phyloP scores from a whole-genome alignment of 1,140 invertebrate genomes.

The Colletes gigas region DNA sequence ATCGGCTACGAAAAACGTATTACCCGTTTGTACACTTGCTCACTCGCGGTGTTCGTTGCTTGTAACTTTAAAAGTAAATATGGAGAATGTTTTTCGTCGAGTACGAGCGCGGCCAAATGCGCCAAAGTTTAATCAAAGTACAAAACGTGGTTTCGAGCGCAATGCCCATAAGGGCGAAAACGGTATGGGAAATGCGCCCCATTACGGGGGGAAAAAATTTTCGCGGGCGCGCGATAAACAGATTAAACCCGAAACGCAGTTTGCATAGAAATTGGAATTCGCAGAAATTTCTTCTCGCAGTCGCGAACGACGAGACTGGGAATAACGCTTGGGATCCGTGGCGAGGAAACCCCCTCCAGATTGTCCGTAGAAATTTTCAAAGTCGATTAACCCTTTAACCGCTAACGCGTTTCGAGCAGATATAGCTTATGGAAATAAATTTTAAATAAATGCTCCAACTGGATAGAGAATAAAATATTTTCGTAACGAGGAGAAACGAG shows the following conservation, averaged over 20 bases:
- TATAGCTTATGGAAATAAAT: no score
- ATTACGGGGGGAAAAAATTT: constrained; percentile 34
- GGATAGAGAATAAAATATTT: no score
- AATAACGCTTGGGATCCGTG: no score
- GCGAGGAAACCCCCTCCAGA: not conserved
- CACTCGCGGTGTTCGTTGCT: not conserved
- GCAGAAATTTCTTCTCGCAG: constrained; percentile 11
- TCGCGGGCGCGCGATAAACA: constrained; percentile 13
- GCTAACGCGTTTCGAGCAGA: no score
- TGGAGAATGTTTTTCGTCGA: not conserved
- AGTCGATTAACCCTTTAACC: not conserved
- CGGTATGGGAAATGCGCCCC: constrained; percentile 1
- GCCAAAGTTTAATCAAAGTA: constrained; percentile 11
- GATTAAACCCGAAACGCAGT: constrained; percentile 24
- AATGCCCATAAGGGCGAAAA: not conserved
- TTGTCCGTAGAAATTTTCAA: not conserved
- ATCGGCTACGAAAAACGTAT: not conserved
- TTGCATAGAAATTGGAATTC: constrained; percentile 43
- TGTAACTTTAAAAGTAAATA: not conserved
- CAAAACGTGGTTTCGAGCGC: not conserved
- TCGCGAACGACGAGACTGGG: not conserved
- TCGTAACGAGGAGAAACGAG: no score
- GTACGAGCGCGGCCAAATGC: no score
- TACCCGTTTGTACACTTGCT: no score
- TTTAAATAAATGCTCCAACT: no score